Evolutionary conservation across 2,888 invertebrate genomes (phyloP), one percentile per base, ranked within the genome.

Genomic region (Seira ritae): DNA sequence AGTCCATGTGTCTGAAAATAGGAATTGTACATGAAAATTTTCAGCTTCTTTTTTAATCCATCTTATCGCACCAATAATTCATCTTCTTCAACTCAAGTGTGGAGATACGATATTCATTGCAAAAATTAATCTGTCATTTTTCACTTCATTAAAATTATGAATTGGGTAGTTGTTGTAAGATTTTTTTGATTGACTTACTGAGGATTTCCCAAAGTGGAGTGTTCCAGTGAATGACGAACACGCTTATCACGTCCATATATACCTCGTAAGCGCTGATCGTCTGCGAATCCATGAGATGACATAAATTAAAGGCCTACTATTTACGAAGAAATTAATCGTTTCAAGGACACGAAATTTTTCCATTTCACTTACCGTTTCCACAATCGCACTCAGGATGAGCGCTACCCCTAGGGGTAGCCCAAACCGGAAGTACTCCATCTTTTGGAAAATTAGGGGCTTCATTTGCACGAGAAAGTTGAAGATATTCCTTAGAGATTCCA

Each of bases 231-330:
- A 85, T 84, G n/a, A 86, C 79, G 60, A 86, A 85, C 4, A 86
- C 81, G 24, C 79, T 81, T n/a, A 85, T 82, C 10, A 86, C 86
- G 79, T 86, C 86, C 84, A 84, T 86, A 24, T 85, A 85, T 17
- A 84, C 86, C 73, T 86, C 86, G 67, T 86, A 86, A 15, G 78
- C 17, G 42, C 84, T 84, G 10, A 86, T 86, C n/a, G 84, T 84
- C 86, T 86, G 24, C 8, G 46, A 73, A 69, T 37, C 2, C 22
- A 69, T 10, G 6, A 31, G 24, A 69, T 3, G 1, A 24, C 8
- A n/a, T 19, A 3, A 31, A 31, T 24, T 31, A 12, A 4, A 31
- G 31, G 31, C 31, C 8, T 31, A 31, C 8, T 8, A 31, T 22
- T 19, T 12, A 31, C 17, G 6, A 12, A 31, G 22, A 22, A 15